A percentile compares a stretch with the other conserved stretches of the same genome.
Evolutionary conservation across 2,113 vertebrate species (phyloP).

Genomic region (Peromyscus polionotus): DNA sequence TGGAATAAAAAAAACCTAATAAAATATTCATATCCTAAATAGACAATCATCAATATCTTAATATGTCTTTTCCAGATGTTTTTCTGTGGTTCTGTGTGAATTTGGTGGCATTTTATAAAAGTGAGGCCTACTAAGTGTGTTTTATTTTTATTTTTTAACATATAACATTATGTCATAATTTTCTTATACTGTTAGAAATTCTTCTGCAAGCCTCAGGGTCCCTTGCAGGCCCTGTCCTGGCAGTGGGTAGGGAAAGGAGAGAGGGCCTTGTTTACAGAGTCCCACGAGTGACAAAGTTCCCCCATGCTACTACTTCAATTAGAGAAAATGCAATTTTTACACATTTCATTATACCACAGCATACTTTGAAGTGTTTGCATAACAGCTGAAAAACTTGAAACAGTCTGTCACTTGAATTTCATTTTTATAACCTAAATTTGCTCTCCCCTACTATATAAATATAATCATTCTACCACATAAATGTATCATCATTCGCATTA

Average conservation of each 20-base stretch:
- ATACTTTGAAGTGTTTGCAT: slow-evolving; percentile 27
- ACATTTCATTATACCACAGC: not conserved
- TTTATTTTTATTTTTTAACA: slow-evolving; percentile 46
- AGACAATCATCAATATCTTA: slow-evolving; percentile 7
- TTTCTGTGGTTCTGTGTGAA: not conserved
- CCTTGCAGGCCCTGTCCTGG: not conserved
- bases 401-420: not conserved
- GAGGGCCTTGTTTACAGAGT: not conserved
- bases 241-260: not conserved
- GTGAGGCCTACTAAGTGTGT: not conserved
- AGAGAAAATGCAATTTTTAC: not conserved
- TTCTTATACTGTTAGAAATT: not conserved
- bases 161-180: not conserved
- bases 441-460: slow-evolving; percentile 22
- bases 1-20: not conserved
- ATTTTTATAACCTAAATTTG: slow-evolving; percentile 16
- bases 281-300: not conserved
- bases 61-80: not conserved
- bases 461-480: not conserved
- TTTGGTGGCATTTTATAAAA: slow-evolving; percentile 17
- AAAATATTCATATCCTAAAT: slow-evolving; percentile 12
- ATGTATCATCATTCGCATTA: slow-evolving; percentile 36
- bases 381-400: slow-evolving; percentile 36
- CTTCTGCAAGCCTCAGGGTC: not conserved
- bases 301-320: not conserved